phyloP scores from a whole-genome alignment of 2,888 invertebrate genomes.

The Hirtodrosophila confusa region DNA sequence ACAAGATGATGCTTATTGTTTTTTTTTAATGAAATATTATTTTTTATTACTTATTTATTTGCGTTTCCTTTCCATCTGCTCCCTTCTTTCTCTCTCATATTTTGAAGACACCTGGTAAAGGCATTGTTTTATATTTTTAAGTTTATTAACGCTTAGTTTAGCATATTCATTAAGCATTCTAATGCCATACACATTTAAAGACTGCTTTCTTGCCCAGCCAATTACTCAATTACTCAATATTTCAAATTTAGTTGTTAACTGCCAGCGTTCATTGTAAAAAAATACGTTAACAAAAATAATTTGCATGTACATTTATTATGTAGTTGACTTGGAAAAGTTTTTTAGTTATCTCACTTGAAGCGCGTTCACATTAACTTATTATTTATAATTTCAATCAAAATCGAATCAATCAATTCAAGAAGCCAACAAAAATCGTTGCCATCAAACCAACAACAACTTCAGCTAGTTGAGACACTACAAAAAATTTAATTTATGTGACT shows the following conservation, averaged over 20 bases:
- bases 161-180: conserved; percentile 29
- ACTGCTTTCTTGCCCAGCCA: conserved; percentile 28
- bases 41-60: conserved; percentile 11
- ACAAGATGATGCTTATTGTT: conserved; percentile 16
- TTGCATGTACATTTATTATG: conserved; percentile 59
- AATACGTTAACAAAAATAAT: conserved; percentile 21
- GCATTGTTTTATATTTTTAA: conserved; percentile 25
- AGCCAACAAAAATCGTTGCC: conserved; percentile 38
- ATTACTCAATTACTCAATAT: conserved; percentile 12
- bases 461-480: conserved; percentile 83
- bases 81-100: conserved; percentile 15
- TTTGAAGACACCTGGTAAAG: conserved; percentile 51
- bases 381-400: conserved; percentile 22
- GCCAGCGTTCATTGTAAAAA: conserved; percentile 68
- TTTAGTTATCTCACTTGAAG: conserved; percentile 33
- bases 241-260: conserved; percentile 31
- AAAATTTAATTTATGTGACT: conserved; percentile 36
- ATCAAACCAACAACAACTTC: conserved; percentile 52
- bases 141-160: conserved; percentile 37
- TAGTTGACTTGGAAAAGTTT: conserved; percentile 34
- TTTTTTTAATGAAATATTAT: conserved; percentile 1
- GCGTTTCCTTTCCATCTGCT: conserved; percentile 7
- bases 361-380: conserved; percentile 31
- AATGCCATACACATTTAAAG: conserved; percentile 16
- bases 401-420: conserved; percentile 11